Evolutionary conservation across 2,113 vertebrate species (phyloP), one percentile per base, ranked within the genome.

Genomic region (Neomonachus schauinslandi): DNA sequence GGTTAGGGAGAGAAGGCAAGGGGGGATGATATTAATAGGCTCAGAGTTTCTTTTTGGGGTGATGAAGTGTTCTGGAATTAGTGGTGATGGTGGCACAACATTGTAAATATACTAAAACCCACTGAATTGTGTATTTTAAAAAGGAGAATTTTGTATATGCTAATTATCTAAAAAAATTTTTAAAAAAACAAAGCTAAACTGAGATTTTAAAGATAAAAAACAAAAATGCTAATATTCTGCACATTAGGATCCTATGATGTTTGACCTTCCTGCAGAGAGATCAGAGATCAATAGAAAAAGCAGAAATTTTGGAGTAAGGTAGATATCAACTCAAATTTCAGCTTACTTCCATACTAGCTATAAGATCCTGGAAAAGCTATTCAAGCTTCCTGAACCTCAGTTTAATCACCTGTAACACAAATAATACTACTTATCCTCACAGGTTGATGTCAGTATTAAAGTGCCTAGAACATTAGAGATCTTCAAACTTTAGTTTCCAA

Each of bases 321-420:
- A 96, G 74, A 39, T 57, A 90, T 22, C 61, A 83, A 82, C 79
- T 93, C 53, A 97, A 97, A 96, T 81, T 95, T 74, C 18, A 92
- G 93, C 46, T 95, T 57, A 84, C 55, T 12, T 39, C 12, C 22
- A 89, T 12, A 53, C 8, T 31, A 72, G 84, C 24, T 85, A 42
- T 39, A 84, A 42, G 24, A 86, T 86, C 26, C 46, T 93, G 24
- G 67, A 77, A 88, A 96, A 63, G 69, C 13, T 39, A 89, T 61
- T 89, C 67, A 82, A 95, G 13, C 26, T 96, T 95, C 80, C 42
- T 51, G 24, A 89, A 53, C 59, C 10, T 89, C 65, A 69, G 28
- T 83, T 91, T 94, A 95, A 90, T 94, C 65, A 93, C 24, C 31
- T 89, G 22, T 42, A 92, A 86, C n/a, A 90, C 90, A 92, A 94